These are phyloP conservation scores for Hydrophis major DNA, from an alignment of 2,797 vertebrate species.

Conservation along the genomic window DNA sequence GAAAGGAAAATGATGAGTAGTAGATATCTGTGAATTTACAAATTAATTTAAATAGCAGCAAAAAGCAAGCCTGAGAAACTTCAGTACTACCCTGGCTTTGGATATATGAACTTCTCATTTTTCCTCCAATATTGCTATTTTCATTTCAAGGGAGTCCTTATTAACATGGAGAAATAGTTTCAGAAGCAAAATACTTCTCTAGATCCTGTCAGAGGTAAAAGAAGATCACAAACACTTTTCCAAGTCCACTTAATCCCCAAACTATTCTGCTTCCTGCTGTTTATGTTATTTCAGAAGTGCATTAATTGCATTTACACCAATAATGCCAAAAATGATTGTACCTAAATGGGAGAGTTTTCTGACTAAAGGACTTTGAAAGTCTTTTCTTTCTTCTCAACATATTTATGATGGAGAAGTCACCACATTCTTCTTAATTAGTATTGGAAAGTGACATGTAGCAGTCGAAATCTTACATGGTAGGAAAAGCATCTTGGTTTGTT, in stretches of 20 bases:
- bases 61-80: not conserved
- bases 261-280: not conserved
- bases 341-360: not conserved
- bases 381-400: not conserved
- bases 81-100: not conserved
- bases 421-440: not conserved
- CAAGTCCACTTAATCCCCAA: not conserved
- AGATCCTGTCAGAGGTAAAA: not conserved
- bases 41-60: slow-evolving; percentile 1
- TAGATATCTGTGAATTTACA: not conserved
- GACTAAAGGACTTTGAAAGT: not conserved
- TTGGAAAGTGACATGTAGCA: not conserved
- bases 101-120: not conserved
- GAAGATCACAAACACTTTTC: not conserved
- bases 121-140: not conserved
- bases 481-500: not conserved
- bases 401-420: not conserved
- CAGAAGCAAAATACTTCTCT: not conserved
- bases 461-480: not conserved
- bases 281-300: not conserved
- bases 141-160: not conserved
- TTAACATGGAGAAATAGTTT: not conserved
- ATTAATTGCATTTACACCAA: not conserved
- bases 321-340: not conserved
- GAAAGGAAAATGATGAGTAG: not conserved